Evolutionary conservation across 2,888 invertebrate genomes (phyloP).

Genomic region (Aphidoletes aphidimyza): DNA sequence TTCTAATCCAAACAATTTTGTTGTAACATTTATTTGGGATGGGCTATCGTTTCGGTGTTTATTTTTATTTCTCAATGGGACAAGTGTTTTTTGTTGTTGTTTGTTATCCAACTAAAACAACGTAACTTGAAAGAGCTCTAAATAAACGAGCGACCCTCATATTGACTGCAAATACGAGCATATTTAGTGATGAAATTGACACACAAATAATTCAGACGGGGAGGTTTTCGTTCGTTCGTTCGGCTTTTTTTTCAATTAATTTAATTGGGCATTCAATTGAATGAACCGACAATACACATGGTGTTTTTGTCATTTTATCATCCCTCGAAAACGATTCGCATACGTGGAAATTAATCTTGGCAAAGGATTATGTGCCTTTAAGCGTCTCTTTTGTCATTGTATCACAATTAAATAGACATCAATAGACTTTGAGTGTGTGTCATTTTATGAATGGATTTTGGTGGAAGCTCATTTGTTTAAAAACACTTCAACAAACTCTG

Average conservation of each 20-base stretch:
- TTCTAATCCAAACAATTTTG: slow-evolving; percentile 1
- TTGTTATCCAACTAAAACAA: neutral
- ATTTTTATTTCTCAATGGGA: slow-evolving; percentile 28
- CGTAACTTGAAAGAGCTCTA: neutral
- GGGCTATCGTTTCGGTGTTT: neutral
- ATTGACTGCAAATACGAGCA: neutral
- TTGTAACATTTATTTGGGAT: neutral
- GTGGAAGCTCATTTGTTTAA: neutral
- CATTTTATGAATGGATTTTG: neutral
- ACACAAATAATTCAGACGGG: slow-evolving; percentile 2
- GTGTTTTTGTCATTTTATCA: too few species aligned
- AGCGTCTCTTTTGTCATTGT: neutral
- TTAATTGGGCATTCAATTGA: slow-evolving; percentile 25
- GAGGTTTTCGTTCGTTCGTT: neutral
- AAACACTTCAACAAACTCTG: neutral
- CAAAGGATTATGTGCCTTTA: neutral
- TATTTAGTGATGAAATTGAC: slow-evolving; percentile 13
- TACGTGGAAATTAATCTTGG: neutral
- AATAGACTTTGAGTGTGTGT: neutral
- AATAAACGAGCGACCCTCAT: neutral
- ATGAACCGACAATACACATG: neutral
- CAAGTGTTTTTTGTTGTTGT: neutral
- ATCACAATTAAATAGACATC: slow-evolving; percentile 21
- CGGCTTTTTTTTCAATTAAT: neutral
- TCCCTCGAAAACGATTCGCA: neutral